A percentile compares a stretch with the other conserved stretches of the same genome.
Conservation (phyloP, 2,113 vertebrate species). For the Turnix velox region DNA sequence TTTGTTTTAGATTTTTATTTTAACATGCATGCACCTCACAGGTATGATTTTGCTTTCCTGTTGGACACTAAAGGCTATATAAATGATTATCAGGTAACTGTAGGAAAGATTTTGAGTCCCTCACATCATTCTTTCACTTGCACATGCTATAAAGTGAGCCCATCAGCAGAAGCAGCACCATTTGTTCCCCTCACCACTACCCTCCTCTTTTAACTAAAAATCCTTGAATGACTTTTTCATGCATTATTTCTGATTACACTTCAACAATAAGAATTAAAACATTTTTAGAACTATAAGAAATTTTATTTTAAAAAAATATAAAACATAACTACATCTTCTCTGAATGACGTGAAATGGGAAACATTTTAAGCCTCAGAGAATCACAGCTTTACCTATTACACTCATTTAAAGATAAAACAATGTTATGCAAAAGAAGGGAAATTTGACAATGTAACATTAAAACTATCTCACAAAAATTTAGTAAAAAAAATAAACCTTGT, state of each 20-base stretch:
- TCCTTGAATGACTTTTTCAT: neutral
- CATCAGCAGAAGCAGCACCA: neutral
- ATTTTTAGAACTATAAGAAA: neutral
- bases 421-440: neutral
- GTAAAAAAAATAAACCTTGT: neutral
- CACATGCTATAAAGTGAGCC: neutral
- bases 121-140: neutral
- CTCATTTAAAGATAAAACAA: neutral
- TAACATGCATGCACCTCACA: neutral
- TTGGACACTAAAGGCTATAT: neutral
- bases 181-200: neutral
- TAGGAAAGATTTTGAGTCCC: neutral
- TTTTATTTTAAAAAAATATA: neutral
- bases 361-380: neutral
- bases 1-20: neutral
- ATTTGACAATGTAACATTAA: neutral
- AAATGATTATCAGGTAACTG: neutral
- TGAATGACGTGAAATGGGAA: neutral
- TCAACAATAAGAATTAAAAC: neutral
- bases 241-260: neutral
- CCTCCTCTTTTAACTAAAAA: neutral
- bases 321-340: neutral
- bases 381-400: fast-evolving
- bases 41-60: neutral
- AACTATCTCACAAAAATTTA: neutral